Conservation (phyloP, 1,140 invertebrate genomes). For the Tetramorium parvispinum region DNA sequence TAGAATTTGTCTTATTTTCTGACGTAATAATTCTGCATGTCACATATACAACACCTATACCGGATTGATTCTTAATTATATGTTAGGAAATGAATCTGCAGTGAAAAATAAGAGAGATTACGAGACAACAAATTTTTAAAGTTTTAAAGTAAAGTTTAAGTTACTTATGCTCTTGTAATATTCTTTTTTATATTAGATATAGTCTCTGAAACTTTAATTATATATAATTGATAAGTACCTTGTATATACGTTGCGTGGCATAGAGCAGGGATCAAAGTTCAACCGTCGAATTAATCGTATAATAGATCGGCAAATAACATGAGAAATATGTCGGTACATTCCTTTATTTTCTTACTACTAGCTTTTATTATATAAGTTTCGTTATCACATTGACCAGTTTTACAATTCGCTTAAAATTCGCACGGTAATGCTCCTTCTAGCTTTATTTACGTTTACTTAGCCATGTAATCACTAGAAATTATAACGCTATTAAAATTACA, state of each 20-base stretch:
- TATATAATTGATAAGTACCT: not conserved
- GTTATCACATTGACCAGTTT: constrained; percentile 34
- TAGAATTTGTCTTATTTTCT: not conserved
- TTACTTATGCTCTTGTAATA: not conserved
- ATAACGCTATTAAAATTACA: not conserved
- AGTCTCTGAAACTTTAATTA: not conserved
- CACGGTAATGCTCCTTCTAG: not conserved
- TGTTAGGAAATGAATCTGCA: not conserved
- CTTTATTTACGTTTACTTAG: not conserved
- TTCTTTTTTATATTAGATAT: not conserved
- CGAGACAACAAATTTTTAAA: not conserved
- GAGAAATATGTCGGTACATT: not conserved
- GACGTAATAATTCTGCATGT: not conserved
- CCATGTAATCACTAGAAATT: not conserved
- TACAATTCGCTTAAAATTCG: constrained; percentile 27
- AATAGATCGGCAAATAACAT: not conserved
- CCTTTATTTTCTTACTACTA: not conserved
- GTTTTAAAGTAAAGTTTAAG: not conserved
- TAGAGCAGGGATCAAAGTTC: constrained; percentile 1
- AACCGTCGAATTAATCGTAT: not conserved
- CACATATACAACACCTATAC: not conserved
- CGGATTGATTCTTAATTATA: not conserved
- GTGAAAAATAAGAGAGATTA: not conserved
- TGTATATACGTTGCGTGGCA: not conserved
- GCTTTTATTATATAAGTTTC: constrained; percentile 3